Conservation (phyloP, 2,113 vertebrate species). For the Ursus arctos region DNA sequence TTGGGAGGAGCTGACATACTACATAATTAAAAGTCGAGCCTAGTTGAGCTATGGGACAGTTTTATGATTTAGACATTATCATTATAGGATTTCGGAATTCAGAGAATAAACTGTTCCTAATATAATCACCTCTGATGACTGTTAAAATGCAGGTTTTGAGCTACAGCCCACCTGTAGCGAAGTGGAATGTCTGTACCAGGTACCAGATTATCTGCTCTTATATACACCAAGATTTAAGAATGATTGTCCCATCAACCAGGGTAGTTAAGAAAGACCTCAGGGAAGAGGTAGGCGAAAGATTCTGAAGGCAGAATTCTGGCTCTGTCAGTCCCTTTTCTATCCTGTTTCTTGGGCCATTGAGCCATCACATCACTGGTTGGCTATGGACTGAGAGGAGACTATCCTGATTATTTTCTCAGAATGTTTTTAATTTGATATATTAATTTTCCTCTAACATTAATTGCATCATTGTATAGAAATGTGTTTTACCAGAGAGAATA, state of each 20-base stretch:
- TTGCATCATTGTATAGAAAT: slow-evolving; percentile 36
- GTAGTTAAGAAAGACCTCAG: background rate
- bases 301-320: background rate
- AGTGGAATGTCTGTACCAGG: background rate
- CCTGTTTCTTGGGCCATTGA: background rate
- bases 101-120: background rate
- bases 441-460: slow-evolving; percentile 43
- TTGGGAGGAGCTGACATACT: background rate
- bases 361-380: background rate
- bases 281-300: background rate
- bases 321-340: background rate
- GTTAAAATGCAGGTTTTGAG: background rate
- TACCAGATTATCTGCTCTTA: background rate
- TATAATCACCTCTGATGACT: background rate
- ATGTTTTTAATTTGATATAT: slow-evolving; percentile 20
- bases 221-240: background rate
- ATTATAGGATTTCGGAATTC: background rate
- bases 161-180: background rate
- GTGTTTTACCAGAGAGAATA: slow-evolving; percentile 32
- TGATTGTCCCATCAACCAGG: background rate
- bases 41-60: background rate
- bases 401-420: background rate
- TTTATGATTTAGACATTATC: background rate
- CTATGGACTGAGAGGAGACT: background rate
- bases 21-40: background rate